A percentile compares a stretch with the other conserved stretches of the same genome.
phyloP scores from a whole-genome alignment of 92 coral and sea anemone genomes.

The Hydrozoanthus gracilis region DNA sequence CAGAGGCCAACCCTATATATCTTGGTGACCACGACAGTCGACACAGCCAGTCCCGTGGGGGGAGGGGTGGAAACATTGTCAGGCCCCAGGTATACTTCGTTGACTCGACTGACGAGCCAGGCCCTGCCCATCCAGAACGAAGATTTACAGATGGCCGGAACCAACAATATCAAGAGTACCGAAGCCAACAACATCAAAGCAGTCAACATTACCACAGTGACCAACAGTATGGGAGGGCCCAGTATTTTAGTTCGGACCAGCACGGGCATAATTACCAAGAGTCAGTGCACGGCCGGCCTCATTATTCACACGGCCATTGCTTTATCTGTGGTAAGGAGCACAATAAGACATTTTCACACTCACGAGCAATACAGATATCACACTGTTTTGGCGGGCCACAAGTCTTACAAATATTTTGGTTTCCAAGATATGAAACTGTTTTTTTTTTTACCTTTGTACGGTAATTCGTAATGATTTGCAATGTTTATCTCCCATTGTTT shows the following conservation, averaged over 20 bases:
- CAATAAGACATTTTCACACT: neutral
- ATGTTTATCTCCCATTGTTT: too few species aligned
- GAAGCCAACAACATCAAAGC: slow-evolving; percentile 28
- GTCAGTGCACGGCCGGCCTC: slow-evolving; percentile 51
- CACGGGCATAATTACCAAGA: slow-evolving; percentile 53
- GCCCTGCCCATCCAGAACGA: slow-evolving; percentile 32
- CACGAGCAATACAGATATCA: neutral
- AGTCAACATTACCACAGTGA: slow-evolving; percentile 32
- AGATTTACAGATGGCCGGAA: slow-evolving; percentile 27
- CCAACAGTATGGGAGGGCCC: slow-evolving; percentile 31
- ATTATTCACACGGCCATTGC: slow-evolving; percentile 79
- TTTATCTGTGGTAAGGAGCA: slow-evolving; percentile 60
- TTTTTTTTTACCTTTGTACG: too few species aligned
- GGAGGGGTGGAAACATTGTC: slow-evolving; percentile 34
- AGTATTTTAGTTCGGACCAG: slow-evolving; percentile 36
- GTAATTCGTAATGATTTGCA: too few species aligned
- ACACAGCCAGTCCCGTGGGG: slow-evolving; percentile 33
- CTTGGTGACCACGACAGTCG: slow-evolving; percentile 26
- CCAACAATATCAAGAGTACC: slow-evolving; percentile 16
- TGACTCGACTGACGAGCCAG: slow-evolving; percentile 32
- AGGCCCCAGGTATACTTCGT: slow-evolving; percentile 29
- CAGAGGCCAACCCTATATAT: slow-evolving; percentile 33
- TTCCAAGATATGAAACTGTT: neutral
- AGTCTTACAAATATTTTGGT: neutral
- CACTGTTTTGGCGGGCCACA: neutral